These are phyloP conservation scores for Branchinecta lynchi DNA, from an alignment of 1,140 invertebrate genomes.

Conservation along the genomic window DNA sequence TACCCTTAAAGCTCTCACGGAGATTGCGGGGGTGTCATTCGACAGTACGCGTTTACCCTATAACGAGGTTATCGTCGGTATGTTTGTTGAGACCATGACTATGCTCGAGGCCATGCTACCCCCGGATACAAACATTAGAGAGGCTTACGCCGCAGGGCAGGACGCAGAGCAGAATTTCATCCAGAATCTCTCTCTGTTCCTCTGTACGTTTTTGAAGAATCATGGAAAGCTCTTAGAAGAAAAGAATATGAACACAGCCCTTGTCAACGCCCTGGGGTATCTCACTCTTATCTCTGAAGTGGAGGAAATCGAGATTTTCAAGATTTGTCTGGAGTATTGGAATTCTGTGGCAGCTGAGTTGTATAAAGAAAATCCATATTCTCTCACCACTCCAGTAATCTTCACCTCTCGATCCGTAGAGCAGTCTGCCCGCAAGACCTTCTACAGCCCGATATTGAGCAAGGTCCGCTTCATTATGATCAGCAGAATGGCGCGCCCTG, in stretches of 20 bases:
- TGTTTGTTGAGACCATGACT: conserved; percentile 79
- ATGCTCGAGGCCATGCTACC: conserved; percentile 72
- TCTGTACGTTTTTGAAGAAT: conserved; percentile 93
- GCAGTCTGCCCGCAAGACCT: conserved; percentile 16
- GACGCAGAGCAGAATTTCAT: conserved; percentile 99
- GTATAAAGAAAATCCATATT: conserved; percentile 45
- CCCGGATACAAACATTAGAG: conserved; percentile 72
- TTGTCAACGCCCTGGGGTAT: conserved; percentile 62
- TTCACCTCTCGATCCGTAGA: neutral
- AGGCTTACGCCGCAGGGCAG: conserved; percentile 76
- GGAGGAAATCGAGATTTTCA: conserved; percentile 98
- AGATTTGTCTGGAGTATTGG: conserved; percentile 99
- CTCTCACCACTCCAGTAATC: conserved; percentile 24
- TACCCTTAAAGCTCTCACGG: conserved; percentile 92
- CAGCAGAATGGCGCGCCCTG: conserved; percentile 97
- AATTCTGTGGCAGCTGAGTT: conserved; percentile 79
- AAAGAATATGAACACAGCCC: conserved; percentile 47
- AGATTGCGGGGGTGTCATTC: conserved; percentile 79
- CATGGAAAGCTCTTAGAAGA: conserved; percentile 77
- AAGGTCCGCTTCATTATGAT: conserved; percentile 96
- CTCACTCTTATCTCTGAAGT: conserved; percentile 94
- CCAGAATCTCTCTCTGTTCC: conserved; percentile 91
- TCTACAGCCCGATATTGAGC: conserved; percentile 21
- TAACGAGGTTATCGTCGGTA: conserved; percentile 67
- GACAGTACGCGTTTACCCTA: conserved; percentile 47